phyloP scores from a whole-genome alignment of 2,113 vertebrate species.

The Ahaetulla prasina region DNA sequence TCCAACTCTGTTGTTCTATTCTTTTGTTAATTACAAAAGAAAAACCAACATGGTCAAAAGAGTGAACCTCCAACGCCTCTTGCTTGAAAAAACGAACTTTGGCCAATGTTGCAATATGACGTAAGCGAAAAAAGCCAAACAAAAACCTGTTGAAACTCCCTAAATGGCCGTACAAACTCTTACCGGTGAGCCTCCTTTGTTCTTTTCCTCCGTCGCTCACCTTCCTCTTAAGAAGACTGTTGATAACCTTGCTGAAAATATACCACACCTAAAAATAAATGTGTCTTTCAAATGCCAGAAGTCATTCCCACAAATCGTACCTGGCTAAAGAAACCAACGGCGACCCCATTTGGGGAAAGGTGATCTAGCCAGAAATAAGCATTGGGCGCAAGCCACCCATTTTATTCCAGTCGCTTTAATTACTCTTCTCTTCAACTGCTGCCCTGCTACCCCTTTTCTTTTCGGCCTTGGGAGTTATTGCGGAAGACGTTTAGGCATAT shows the following conservation, averaged over 20 bases:
- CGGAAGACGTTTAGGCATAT: not conserved
- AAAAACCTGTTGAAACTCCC: not conserved
- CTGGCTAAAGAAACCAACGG: not conserved
- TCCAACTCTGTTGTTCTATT: too few species aligned
- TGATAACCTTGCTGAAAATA: not conserved
- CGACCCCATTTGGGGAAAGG: not conserved
- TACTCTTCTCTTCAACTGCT: not conserved
- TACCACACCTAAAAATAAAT: not conserved
- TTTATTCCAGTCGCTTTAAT: not conserved
- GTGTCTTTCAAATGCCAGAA: not conserved
- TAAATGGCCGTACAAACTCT: not conserved
- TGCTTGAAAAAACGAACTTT: not conserved
- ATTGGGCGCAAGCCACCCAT: not conserved
- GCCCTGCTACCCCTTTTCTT: not conserved
- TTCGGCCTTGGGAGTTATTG: not conserved
- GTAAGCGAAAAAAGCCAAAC: not conserved
- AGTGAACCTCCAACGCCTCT: not conserved
- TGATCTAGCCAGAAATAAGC: not conserved
- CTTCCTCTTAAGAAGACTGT: not conserved
- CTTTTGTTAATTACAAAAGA: not conserved
- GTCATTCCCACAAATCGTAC: not conserved
- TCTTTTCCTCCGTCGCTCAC: not conserved
- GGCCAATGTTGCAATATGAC: not conserved
- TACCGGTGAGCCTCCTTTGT: not conserved
- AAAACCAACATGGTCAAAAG: not conserved